Base-by-base conservation (phyloP, 2,797 vertebrate genomes). In the Cynodonichthys magdalenae region DNA sequence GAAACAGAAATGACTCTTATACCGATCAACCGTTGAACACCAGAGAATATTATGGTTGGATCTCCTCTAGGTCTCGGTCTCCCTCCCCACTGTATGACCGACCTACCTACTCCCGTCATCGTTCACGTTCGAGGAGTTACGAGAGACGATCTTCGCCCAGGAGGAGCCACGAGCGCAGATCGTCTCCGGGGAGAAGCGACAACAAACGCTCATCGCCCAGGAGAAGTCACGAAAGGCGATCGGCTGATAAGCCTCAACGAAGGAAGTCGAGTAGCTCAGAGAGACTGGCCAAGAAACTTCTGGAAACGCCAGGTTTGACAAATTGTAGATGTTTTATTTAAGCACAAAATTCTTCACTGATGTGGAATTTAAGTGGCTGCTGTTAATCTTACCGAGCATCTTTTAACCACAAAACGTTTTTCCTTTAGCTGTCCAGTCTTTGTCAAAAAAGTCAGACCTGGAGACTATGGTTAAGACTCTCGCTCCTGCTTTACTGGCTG, bases 391-490 rank as follows among this genome's bases (percentile, higher is more conserved):
- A 12, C 36, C 11, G 11, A 39, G 36, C 36, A 39, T 10, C 36
- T 39, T 20, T 17, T 12, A 24, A 29, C 18, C 10, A 18, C 15
- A 62, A 78, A 34, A 62, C 0, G 17, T 17, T 20, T 71, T 72
- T 72, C 42, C 11, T 54, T 6, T 39, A 91, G 87, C 66, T 53
- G 79, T 74, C 19, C 75, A 87, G 41, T 87, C 87, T 63, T 50
- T 87, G 56, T 77, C 88, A 1, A 74, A 82, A 20, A 64, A 9
- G 74, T 90, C 82, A 3, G 80, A 90, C 10, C 63, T 93, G 55
- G 93, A 95, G 67, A 89, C 92, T 2, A 80, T 93, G 63, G 92
- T 95, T 64, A 93, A 95, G 63, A 92, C 88, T 15, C 75, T 95
- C 68, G 93, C 94, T 2, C 17, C 69, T 90, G 63, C 92, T 0